Base-by-base conservation (phyloP, 1,140 invertebrate species). In the Hermetia illucens region DNA sequence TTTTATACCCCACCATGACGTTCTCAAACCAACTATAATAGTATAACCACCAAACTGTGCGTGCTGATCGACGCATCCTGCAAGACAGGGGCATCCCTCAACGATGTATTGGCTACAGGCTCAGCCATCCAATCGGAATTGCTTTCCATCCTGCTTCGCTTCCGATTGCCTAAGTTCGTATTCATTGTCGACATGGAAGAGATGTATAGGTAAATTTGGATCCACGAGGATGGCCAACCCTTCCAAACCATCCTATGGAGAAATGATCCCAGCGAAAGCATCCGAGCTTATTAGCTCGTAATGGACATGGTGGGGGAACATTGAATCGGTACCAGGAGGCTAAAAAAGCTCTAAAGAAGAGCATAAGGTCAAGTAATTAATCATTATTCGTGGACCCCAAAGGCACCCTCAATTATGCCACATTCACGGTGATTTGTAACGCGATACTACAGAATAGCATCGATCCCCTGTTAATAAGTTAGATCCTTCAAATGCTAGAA, bases 231-330 rank as follows among this genome's bases (percentile, higher is more conserved):
- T 4, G 47, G 63, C 40, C 38, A 45, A 9, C 45, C 58, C 20
- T 58, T 52, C 31, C 62, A 68, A 42, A 41, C 50, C 32, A 66
- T 69, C 15, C 21, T 68, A 6, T 69, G 65, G 61, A 43, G 58
- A 36, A 25, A 24, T n/a, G n/a, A n/a, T n/a, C n/a, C n/a, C n/a
- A n/a, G n/a, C n/a, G n/a, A n/a, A n/a, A n/a, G n/a, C n/a, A n/a
- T n/a, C n/a, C n/a, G n/a, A n/a, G n/a, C n/a, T n/a, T n/a, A n/a
- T n/a, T n/a, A n/a, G n/a, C n/a, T n/a, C n/a, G n/a, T n/a, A n/a
- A n/a, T n/a, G n/a, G n/a, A n/a, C n/a, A n/a, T n/a, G n/a, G n/a
- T n/a, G n/a, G n/a, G n/a, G n/a, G n/a, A n/a, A n/a, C n/a, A n/a
- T n/a, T n/a, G n/a, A n/a, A n/a, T n/a, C n/a, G n/a, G n/a, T n/a